A percentile compares a stretch with the other conserved stretches of the same genome.
Evolutionary conservation across 2,113 vertebrate species (phyloP).

Genomic region (Chrysochloris asiatica): DNA sequence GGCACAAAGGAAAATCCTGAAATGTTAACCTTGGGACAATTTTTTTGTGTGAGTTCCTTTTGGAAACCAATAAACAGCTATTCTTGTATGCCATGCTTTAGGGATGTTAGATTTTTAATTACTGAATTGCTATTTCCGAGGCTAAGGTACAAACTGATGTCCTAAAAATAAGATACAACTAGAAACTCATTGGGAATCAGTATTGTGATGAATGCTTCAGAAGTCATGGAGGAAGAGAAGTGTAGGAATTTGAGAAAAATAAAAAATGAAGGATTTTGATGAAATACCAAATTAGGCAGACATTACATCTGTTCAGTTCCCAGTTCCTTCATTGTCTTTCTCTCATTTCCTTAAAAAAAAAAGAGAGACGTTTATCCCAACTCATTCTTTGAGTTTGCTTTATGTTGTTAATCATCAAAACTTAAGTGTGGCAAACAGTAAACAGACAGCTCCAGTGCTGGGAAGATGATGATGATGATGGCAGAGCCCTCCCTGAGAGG

Average conservation of each 20-base stretch:
- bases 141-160: background rate
- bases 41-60: background rate
- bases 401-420: background rate
- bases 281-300: background rate
- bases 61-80: conserved; percentile 14
- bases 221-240: background rate
- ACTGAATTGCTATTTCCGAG: conserved; percentile 9
- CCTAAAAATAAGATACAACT: background rate
- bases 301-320: background rate
- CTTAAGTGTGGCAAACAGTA: background rate
- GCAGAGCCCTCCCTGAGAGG: background rate
- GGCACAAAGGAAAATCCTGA: conserved; percentile 14
- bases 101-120: background rate
- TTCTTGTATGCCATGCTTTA: background rate
- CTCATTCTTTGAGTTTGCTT: background rate
- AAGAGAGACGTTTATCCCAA: background rate
- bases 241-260: background rate
- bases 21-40: background rate
- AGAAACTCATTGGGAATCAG: background rate
- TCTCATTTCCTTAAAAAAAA: conserved; percentile 24
- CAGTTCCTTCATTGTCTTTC: background rate
- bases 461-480: background rate
- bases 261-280: conserved; percentile 1
- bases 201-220: background rate
- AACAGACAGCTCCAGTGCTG: background rate